Evolutionary conservation across 2,113 vertebrate species (phyloP).

Genomic region (Sinosuthora webbiana): DNA sequence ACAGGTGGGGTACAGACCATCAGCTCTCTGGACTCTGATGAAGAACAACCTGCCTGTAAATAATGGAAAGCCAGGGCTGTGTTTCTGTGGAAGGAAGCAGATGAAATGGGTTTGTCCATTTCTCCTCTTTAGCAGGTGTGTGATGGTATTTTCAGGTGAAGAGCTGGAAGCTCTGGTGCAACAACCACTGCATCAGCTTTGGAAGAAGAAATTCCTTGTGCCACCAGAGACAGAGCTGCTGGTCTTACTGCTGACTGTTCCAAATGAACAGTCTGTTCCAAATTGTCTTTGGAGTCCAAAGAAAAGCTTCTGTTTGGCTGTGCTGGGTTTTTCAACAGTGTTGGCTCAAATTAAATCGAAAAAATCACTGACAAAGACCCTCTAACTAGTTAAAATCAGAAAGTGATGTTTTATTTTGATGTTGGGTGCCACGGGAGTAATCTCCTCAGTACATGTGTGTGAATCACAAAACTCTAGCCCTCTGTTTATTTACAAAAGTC

Average conservation of each 20-base stretch:
- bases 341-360: too few relatives aligned
- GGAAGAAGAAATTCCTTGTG: background rate
- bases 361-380: too few relatives aligned
- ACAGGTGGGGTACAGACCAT: background rate
- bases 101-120: background rate
- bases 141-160: background rate
- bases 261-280: background rate
- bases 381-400: too few relatives aligned
- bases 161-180: background rate
- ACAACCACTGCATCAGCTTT: background rate
- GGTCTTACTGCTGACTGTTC: background rate
- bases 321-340: background rate
- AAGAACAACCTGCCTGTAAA: rapidly evolving
- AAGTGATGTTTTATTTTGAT: too few relatives aligned
- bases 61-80: background rate
- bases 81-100: background rate
- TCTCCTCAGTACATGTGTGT: too few relatives aligned
- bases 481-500: too few relatives aligned
- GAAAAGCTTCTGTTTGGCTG: background rate
- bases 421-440: too few relatives aligned
- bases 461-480: too few relatives aligned
- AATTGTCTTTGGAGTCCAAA: background rate
- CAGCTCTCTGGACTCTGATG: background rate
- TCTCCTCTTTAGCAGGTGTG: background rate
- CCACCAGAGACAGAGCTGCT: background rate